Conservation (phyloP, 2,113 vertebrate genomes). For the Periophthalmus modestus region DNA sequence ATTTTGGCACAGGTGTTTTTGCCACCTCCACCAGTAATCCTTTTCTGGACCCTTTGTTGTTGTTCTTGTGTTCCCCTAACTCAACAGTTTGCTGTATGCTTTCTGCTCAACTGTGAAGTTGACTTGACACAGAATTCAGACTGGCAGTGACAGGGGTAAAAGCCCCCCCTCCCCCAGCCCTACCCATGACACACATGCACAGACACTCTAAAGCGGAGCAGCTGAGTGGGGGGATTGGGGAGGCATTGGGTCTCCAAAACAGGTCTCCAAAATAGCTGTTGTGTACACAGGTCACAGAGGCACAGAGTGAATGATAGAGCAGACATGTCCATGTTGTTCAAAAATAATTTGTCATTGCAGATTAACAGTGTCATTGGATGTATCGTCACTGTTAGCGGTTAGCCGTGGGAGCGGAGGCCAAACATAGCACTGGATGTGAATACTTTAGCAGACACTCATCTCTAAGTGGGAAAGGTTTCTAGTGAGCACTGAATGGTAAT, state of each 20-base stretch:
- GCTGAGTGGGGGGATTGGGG: background rate
- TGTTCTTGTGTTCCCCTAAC: background rate
- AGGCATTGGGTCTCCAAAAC: background rate
- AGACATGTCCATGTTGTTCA: background rate
- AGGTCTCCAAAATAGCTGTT: slow-evolving; percentile 4
- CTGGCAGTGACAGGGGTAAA: background rate
- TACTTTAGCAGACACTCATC: background rate
- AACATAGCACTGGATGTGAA: background rate
- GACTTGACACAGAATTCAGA: background rate
- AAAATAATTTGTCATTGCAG: background rate
- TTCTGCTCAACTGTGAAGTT: background rate
- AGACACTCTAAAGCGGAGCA: background rate
- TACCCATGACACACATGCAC: background rate
- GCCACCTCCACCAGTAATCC: slow-evolving; percentile 28
- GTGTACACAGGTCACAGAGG: background rate
- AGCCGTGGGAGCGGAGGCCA: background rate
- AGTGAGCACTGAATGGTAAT: background rate
- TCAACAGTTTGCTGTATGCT: background rate
- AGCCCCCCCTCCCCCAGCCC: background rate
- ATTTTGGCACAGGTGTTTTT: slow-evolving; percentile 39
- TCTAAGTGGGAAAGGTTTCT: background rate
- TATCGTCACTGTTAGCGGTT: background rate
- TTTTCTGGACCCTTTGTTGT: background rate
- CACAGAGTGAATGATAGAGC: background rate
- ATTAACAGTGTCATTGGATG: slow-evolving; percentile 1